Evolutionary conservation across 2,888 invertebrate genomes (phyloP).

Genomic region (Idaea dimidiata): DNA sequence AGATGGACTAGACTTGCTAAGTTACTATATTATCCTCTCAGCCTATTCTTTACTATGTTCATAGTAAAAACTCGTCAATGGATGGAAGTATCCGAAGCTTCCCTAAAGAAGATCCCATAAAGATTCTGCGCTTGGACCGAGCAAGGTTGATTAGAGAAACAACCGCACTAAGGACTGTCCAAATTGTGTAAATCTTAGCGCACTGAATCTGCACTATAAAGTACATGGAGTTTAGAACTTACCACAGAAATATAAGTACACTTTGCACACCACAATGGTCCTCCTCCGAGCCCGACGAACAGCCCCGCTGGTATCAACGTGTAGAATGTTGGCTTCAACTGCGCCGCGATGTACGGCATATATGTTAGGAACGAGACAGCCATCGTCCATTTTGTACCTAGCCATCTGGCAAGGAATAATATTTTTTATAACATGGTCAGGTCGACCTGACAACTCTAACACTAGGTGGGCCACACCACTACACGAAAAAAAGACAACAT

Average conservation of each 20-base stretch:
- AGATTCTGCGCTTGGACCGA: neutral
- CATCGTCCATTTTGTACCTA: constrained; percentile 86
- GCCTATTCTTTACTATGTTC: neutral
- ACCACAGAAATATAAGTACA: constrained; percentile 86
- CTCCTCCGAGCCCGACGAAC: constrained; percentile 84
- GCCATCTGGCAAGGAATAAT: constrained; percentile 61
- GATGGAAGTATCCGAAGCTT: neutral
- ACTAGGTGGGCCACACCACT: no score
- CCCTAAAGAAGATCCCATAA: no score
- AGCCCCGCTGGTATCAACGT: constrained; percentile 83
- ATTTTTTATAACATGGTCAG: constrained; percentile 6
- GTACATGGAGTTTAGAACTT: constrained; percentile 27
- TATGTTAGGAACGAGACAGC: constrained; percentile 83
- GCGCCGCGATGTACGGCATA: constrained; percentile 85
- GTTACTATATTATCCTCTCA: no score
- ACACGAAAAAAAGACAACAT: no score
- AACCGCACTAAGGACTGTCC: neutral
- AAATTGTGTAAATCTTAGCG: neutral
- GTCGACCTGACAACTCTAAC: no score
- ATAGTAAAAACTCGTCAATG: constrained; percentile 1
- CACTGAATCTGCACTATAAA: no score
- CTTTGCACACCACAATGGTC: constrained; percentile 85
- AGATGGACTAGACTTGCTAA: no score
- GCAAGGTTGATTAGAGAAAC: neutral
- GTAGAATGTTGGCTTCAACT: constrained; percentile 83